These are phyloP conservation scores for Trissolcus japonicus DNA, from an alignment of 2,888 invertebrate species.

Conservation along the genomic window DNA sequence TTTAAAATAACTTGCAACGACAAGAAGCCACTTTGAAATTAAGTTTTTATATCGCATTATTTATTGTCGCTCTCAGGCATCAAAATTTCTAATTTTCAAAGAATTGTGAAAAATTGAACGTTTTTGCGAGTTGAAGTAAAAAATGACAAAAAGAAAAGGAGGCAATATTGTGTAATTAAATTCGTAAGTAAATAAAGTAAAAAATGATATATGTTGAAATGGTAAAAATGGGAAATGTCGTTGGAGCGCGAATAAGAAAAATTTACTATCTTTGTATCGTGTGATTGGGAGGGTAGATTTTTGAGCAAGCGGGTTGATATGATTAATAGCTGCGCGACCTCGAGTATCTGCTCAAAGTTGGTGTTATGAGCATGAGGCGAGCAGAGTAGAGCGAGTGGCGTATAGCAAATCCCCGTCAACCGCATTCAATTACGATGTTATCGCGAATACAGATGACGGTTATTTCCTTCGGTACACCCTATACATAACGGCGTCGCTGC, in stretches of 20 bases:
- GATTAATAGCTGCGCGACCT: constrained; percentile 70
- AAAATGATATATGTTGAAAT: neutral
- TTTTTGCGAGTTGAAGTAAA: no score
- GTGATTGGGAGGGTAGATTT: constrained; percentile 67
- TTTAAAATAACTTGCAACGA: neutral
- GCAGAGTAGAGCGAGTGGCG: constrained; percentile 37
- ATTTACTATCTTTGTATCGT: constrained; percentile 52
- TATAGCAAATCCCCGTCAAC: constrained; percentile 76
- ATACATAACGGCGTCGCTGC: constrained; percentile 71
- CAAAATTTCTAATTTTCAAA: neutral
- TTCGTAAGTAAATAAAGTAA: neutral
- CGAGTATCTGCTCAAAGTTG: constrained; percentile 53
- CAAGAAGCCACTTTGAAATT: neutral
- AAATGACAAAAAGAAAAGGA: no score
- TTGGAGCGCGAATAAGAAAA: constrained; percentile 24
- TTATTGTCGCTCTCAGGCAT: no score
- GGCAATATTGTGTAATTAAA: neutral
- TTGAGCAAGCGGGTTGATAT: constrained; percentile 69
- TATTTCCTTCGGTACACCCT: constrained; percentile 77
- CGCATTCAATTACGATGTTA: constrained; percentile 77
- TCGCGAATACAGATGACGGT: constrained; percentile 77
- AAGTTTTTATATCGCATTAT: neutral
- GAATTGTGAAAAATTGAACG: no score
- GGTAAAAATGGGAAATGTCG: neutral
- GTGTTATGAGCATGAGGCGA: constrained; percentile 32